A percentile compares a stretch with the other conserved stretches of the same genome.
phyloP scores from a whole-genome alignment of 2,888 invertebrate genomes.

The Drosophila pseudotakahashii region DNA sequence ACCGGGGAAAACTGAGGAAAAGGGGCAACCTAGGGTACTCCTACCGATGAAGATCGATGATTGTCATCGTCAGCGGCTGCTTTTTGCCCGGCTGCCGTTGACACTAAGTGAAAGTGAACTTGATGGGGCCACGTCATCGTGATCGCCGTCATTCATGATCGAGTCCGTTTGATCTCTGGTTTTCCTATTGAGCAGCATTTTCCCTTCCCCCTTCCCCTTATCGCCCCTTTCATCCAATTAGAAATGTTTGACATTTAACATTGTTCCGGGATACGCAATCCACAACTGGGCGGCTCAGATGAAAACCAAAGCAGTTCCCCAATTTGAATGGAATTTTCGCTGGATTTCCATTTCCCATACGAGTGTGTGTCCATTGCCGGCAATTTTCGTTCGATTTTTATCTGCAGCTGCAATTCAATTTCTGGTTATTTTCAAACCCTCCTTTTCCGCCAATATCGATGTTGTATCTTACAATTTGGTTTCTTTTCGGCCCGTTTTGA shows the following conservation, averaged over 20 bases:
- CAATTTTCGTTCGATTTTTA: constrained; percentile 40
- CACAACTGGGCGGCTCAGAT: constrained; percentile 25
- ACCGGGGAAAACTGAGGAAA: constrained; percentile 3
- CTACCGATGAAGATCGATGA: constrained; percentile 82
- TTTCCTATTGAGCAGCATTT: constrained; percentile 6
- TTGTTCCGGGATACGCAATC: constrained; percentile 39
- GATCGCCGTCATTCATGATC: constrained; percentile 48
- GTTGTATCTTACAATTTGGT: constrained; percentile 16
- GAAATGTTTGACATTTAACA: constrained; percentile 48
- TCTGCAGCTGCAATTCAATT: constrained; percentile 37
- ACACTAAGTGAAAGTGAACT: constrained; percentile 80
- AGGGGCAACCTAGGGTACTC: constrained; percentile 10
- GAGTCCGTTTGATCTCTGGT: constrained; percentile 22
- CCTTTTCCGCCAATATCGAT: constrained; percentile 9
- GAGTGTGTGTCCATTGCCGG: constrained; percentile 1
- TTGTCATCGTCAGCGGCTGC: constrained; percentile 72
- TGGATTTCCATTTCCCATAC: constrained; percentile 6
- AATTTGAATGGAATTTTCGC: constrained; percentile 41
- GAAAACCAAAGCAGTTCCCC: constrained; percentile 21
- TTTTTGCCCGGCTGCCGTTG: constrained; percentile 54
- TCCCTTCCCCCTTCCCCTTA: neutral
- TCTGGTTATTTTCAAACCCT: constrained; percentile 11
- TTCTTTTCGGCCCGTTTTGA: constrained; percentile 36
- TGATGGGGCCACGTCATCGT: constrained; percentile 61
- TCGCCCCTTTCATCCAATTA: constrained; percentile 34